Percentiles rank a stretch among this genome's conserved stretches.
Conservation (phyloP, 1,140 invertebrate species). For the Pogonus chalceus region DNA sequence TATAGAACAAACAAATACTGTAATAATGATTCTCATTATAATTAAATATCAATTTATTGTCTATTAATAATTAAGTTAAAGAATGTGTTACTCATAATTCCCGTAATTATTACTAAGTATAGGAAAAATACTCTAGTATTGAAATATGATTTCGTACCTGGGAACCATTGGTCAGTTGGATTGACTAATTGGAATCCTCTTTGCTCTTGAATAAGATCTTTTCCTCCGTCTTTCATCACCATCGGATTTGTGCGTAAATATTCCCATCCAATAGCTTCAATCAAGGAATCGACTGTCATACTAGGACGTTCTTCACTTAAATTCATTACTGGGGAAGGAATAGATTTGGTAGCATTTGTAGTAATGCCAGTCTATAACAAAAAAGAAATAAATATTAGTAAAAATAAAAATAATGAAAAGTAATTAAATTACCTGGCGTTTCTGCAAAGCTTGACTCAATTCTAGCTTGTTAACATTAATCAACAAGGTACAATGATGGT, state of each 20-base stretch:
- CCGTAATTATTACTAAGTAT: too few species aligned
- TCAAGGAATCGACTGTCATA: slow-evolving; percentile 55
- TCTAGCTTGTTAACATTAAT: slow-evolving; percentile 69
- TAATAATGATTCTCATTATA: too few species aligned
- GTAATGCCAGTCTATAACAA: slow-evolving; percentile 47
- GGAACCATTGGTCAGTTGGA: slow-evolving; percentile 77
- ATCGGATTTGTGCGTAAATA: slow-evolving; percentile 62
- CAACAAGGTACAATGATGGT: slow-evolving; percentile 91
- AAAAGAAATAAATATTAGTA: slow-evolving; percentile 21
- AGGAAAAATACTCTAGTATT: too few species aligned
- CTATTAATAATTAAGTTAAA: too few species aligned
- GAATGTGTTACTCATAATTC: too few species aligned
- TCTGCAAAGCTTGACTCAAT: slow-evolving; percentile 54
- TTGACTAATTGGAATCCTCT: slow-evolving; percentile 76
- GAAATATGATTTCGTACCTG: too few species aligned
- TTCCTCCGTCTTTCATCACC: slow-evolving; percentile 55
- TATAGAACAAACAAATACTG: too few species aligned
- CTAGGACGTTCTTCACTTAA: slow-evolving; percentile 53
- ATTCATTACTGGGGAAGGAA: slow-evolving; percentile 59
- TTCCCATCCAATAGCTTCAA: slow-evolving; percentile 68
- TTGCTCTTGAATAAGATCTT: slow-evolving; percentile 53
- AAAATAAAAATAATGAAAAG: slow-evolving; percentile 3
- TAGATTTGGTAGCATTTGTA: slow-evolving; percentile 74
- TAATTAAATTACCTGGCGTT: slow-evolving; percentile 49
- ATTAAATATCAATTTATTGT: too few species aligned